Conservation (phyloP, 2,797 vertebrate genomes). For the Petrocephalus schoutedeni region DNA sequence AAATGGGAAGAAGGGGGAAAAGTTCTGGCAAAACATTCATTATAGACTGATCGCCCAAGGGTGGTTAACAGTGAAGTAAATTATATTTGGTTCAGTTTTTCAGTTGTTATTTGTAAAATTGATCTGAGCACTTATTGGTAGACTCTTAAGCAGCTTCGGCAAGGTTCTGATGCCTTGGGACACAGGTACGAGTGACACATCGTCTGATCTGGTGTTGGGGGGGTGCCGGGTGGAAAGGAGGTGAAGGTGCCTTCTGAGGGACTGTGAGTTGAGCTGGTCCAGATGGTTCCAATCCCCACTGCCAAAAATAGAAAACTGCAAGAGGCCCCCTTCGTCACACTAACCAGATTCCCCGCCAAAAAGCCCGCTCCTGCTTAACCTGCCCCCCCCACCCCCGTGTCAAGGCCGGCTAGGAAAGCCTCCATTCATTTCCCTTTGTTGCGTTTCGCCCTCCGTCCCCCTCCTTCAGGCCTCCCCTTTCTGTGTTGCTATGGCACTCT, state of each 20-base stretch:
- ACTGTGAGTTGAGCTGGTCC: constrained; percentile 38
- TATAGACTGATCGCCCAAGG: too few relatives aligned
- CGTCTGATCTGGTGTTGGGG: not conserved
- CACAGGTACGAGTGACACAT: not conserved
- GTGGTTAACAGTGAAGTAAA: too few relatives aligned
- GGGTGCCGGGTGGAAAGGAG: not conserved
- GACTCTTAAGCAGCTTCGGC: not conserved
- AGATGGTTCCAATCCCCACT: constrained; percentile 61
- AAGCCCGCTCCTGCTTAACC: constrained; percentile 24
- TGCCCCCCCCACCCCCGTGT: constrained; percentile 1
- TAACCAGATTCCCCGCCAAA: constrained; percentile 26
- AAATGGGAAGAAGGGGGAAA: too few relatives aligned
- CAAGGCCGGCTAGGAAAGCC: constrained; percentile 25
- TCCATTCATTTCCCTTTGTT: constrained; percentile 16
- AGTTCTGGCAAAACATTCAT: too few relatives aligned
- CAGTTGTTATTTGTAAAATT: too few relatives aligned
- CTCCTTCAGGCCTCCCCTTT: constrained; percentile 4
- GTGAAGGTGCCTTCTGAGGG: not conserved
- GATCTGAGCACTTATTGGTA: too few relatives aligned
- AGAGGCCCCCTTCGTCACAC: constrained; percentile 42
- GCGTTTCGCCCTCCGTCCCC: not conserved
- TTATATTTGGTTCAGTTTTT: too few relatives aligned
- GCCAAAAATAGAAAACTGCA: constrained; percentile 46
- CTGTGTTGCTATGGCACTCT: not conserved
- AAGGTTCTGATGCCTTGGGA: not conserved